phyloP scores from a whole-genome alignment of 2,888 invertebrate species.

The Andrena marginata region DNA sequence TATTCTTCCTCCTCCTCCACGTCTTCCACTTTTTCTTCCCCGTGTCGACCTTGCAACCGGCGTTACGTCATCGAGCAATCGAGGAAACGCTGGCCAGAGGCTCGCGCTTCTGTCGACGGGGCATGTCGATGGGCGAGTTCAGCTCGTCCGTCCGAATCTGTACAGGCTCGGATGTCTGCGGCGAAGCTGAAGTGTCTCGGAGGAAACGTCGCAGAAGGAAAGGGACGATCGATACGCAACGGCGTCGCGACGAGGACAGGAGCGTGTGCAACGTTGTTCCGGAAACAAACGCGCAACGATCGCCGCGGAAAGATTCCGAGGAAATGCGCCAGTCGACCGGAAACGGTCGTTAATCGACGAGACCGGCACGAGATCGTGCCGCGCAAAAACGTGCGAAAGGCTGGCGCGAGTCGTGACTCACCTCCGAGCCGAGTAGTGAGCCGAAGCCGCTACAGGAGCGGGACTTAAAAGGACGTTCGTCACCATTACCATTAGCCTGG shows the following conservation, averaged over 20 bases:
- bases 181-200: background rate
- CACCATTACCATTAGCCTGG: conserved; percentile 13
- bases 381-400: conserved; percentile 79
- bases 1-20: background rate
- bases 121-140: too few relatives aligned
- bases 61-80: conserved; percentile 39
- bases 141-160: too few relatives aligned
- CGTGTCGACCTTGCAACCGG: conserved; percentile 38
- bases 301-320: conserved; percentile 24
- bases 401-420: conserved; percentile 71
- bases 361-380: conserved; percentile 60
- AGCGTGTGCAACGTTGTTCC: conserved; percentile 32
- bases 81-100: background rate
- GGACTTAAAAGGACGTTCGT: conserved; percentile 42
- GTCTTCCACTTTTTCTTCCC: conserved; percentile 1
- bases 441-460: conserved; percentile 40
- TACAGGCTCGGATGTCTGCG: too few relatives aligned
- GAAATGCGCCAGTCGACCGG: conserved; percentile 65
- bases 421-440: conserved; percentile 46
- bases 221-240: conserved; percentile 14
- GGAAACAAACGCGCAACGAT: conserved; percentile 30
- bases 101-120: background rate
- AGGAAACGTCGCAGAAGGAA: conserved; percentile 2
- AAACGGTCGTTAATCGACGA: conserved; percentile 77
- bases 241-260: conserved; percentile 30